phyloP scores from a whole-genome alignment of 2,888 invertebrate genomes.

The Tridacna gigas region DNA sequence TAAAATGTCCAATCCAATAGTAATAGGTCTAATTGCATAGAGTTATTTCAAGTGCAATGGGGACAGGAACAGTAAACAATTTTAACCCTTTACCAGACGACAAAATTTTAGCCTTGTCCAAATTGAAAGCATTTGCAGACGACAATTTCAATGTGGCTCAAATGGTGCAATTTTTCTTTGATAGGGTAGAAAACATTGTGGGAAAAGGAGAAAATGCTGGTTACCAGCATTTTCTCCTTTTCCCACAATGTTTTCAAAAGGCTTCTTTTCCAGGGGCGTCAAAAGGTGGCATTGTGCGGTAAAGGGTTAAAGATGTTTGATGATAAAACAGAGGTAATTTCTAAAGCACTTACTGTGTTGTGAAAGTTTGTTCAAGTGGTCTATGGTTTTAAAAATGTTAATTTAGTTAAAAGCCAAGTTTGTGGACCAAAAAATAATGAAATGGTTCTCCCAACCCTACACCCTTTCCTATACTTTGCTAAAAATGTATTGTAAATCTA shows the following conservation, averaged over 20 bases:
- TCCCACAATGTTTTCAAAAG: neutral
- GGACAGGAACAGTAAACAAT: too few species aligned
- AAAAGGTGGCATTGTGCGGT: neutral
- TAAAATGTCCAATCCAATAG: too few species aligned
- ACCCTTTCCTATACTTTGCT: too few species aligned
- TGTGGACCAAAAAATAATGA: constrained; percentile 12
- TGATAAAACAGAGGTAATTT: constrained; percentile 3
- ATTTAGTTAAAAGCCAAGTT: constrained; percentile 17
- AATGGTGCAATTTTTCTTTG: too few species aligned
- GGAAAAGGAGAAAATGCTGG: neutral
- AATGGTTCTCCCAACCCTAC: too few species aligned
- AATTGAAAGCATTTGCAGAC: too few species aligned
- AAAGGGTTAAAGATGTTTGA: constrained; percentile 13
- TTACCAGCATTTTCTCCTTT: constrained; percentile 3
- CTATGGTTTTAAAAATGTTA: constrained; percentile 13
- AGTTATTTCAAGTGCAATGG: too few species aligned
- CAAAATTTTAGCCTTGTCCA: too few species aligned
- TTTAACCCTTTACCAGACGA: too few species aligned
- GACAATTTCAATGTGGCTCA: too few species aligned
- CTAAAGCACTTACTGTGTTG: neutral
- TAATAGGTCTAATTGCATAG: too few species aligned
- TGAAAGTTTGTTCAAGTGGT: neutral
- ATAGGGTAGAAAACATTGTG: constrained; percentile 6
- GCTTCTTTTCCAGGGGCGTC: neutral
- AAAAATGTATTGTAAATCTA: too few species aligned